Percentiles rank a stretch among this genome's conserved stretches.
Evolutionary conservation across 2,797 vertebrate species (phyloP).

Genomic region (Orestias chungarensis): DNA sequence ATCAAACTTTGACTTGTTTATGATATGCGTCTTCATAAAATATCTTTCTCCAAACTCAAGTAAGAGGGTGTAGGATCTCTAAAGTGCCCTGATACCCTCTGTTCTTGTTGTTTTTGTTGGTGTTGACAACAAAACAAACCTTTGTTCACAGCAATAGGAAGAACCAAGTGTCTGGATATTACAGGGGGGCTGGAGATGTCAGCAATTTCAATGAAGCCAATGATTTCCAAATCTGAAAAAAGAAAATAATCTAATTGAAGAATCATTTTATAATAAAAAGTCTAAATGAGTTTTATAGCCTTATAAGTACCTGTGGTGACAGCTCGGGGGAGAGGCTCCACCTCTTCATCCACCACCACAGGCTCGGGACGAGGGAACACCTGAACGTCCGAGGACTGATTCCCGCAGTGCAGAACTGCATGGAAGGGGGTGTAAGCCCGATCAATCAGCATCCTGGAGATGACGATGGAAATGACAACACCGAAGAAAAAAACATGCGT

Average conservation of each 20-base stretch:
- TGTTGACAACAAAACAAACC: conserved; percentile 73
- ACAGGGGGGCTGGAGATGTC: conserved; percentile 98
- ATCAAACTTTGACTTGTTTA: background rate
- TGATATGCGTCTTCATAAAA: background rate
- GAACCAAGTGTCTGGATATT: conserved; percentile 93
- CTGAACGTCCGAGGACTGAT: conserved; percentile 95
- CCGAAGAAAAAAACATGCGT: background rate
- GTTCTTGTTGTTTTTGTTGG: background rate
- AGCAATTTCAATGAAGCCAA: conserved; percentile 97
- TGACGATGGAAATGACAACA: conserved; percentile 17
- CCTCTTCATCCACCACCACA: conserved; percentile 92
- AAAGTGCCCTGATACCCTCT: background rate
- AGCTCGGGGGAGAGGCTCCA: conserved; percentile 89
- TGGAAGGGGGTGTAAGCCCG: conserved; percentile 96
- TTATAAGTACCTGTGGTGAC: conserved; percentile 88
- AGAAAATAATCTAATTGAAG: background rate
- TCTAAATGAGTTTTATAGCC: background rate
- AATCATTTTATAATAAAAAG: background rate
- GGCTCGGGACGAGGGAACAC: conserved; percentile 97
- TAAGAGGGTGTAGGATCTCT: background rate
- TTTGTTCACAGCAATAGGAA: conserved; percentile 97
- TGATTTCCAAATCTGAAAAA: conserved; percentile 91
- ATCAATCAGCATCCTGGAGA: conserved; percentile 92
- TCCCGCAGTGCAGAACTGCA: conserved; percentile 94
- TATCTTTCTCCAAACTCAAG: background rate